Conservation (phyloP, 2,113 vertebrate species). For the Meleagris gallopavo region DNA sequence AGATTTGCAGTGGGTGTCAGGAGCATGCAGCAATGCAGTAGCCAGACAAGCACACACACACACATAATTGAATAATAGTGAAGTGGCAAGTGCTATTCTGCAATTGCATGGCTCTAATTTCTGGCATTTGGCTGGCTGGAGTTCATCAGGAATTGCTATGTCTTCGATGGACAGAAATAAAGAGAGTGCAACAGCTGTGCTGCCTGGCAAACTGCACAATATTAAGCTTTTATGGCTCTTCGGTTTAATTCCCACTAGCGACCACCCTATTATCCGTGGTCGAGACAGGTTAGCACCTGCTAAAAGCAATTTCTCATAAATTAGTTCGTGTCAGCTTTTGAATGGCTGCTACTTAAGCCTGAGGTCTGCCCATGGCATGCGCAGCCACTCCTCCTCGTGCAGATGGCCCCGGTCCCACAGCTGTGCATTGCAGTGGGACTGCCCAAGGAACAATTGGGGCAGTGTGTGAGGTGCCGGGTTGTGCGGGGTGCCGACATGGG, state of each 20-base stretch:
- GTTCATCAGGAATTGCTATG: not conserved
- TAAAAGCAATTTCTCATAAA: constrained; percentile 78
- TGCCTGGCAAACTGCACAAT: constrained; percentile 35
- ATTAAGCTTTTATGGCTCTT: constrained; percentile 47
- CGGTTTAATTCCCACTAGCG: constrained; percentile 54
- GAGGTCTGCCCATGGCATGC: not conserved
- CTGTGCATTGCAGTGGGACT: constrained; percentile 31
- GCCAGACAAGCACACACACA: not conserved
- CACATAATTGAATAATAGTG: not conserved
- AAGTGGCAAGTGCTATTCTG: not conserved
- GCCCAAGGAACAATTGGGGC: constrained; percentile 55
- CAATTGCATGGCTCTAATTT: not conserved
- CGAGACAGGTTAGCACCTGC: constrained; percentile 83
- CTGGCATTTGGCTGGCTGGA: constrained; percentile 11
- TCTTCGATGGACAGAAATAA: not conserved
- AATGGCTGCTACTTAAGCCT: constrained; percentile 10
- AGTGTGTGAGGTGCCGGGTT: constrained; percentile 69
- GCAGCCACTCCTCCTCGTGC: not conserved
- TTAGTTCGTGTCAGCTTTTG: constrained; percentile 69
- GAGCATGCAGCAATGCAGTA: not conserved
- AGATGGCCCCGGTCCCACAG: constrained; percentile 70
- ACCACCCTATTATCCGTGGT: constrained; percentile 65
- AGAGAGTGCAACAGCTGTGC: constrained; percentile 76
- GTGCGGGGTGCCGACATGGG: not conserved
- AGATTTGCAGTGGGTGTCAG: constrained; percentile 10